Conservation (phyloP, 2,888 invertebrate genomes). For the Eristalis tenax region DNA sequence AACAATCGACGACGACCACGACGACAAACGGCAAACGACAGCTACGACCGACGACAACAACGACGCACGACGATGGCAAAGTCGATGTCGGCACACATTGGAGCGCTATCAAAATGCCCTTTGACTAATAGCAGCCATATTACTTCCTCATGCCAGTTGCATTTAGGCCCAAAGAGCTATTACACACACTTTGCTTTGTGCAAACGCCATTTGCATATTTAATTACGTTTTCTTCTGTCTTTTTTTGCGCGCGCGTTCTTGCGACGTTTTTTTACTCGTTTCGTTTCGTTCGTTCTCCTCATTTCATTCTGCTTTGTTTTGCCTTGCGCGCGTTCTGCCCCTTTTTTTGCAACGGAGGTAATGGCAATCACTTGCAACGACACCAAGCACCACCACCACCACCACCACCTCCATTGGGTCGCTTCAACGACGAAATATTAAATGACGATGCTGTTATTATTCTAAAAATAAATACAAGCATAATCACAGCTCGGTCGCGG, state of each 20-base stretch:
- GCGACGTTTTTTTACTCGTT: constrained; percentile 24
- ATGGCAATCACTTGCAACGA: constrained; percentile 56
- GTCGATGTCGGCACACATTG: constrained; percentile 58
- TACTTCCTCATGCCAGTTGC: constrained; percentile 71
- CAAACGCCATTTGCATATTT: constrained; percentile 71
- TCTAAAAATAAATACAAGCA: constrained; percentile 33
- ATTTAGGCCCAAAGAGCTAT: constrained; percentile 70
- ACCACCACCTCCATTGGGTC: neutral
- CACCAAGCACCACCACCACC: constrained; percentile 5
- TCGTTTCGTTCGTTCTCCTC: constrained; percentile 24
- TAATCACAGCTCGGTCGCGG: neutral
- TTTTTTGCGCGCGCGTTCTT: constrained; percentile 5
- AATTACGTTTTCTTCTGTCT: constrained; percentile 48
- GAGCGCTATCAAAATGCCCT: constrained; percentile 71
- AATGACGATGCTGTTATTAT: constrained; percentile 26
- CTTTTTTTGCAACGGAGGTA: constrained; percentile 39
- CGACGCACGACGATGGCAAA: constrained; percentile 10
- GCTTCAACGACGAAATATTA: neutral
- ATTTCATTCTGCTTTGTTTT: neutral
- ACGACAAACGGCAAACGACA: constrained; percentile 9
- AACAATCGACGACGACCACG: constrained; percentile 5
- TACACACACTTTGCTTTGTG: constrained; percentile 71
- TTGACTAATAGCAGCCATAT: constrained; percentile 71
- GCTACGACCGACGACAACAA: neutral
- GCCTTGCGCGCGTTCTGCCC: neutral